Percentiles rank a stretch among this genome's conserved stretches.
Evolutionary conservation across 2,113 vertebrate genomes (phyloP).

Genomic region (Trematomus loennbergii): DNA sequence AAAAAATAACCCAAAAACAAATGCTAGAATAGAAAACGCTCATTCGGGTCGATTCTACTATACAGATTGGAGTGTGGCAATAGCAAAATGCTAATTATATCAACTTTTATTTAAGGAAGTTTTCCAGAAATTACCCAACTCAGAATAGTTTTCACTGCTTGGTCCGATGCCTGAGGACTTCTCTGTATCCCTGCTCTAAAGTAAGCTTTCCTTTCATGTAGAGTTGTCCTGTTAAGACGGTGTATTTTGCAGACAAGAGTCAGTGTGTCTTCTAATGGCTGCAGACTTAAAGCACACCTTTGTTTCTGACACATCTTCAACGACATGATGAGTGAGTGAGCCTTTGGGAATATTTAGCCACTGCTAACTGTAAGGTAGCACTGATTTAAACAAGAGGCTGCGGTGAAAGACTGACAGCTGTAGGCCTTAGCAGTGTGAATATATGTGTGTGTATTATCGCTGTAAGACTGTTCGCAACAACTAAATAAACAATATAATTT

Average conservation of each 20-base stretch:
- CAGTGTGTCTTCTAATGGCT: conserved; percentile 28
- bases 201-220: conserved; percentile 32
- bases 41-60: not conserved
- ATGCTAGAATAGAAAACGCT: not conserved
- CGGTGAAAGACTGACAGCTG: conserved; percentile 47
- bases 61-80: not conserved
- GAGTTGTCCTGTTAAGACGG: conserved; percentile 13
- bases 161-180: not conserved
- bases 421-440: conserved; percentile 4
- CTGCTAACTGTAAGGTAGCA: conserved; percentile 39
- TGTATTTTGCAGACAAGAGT: conserved; percentile 21
- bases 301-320: conserved; percentile 53
- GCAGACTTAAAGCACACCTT: conserved; percentile 47
- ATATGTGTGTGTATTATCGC: conserved; percentile 2
- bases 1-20: not conserved
- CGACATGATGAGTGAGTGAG: conserved; percentile 31
- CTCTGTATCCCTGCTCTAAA: not conserved
- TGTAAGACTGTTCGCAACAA: not conserved
- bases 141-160: not conserved
- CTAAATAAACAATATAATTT: not conserved
- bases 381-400: conserved; percentile 55
- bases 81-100: not conserved
- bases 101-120: not conserved
- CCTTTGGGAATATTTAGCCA: conserved; percentile 53
- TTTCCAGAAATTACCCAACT: not conserved